Evolutionary conservation across 2,888 invertebrate genomes (phyloP), one percentile per base, ranked within the genome.

Genomic region (Lepetodrilus schrolli): DNA sequence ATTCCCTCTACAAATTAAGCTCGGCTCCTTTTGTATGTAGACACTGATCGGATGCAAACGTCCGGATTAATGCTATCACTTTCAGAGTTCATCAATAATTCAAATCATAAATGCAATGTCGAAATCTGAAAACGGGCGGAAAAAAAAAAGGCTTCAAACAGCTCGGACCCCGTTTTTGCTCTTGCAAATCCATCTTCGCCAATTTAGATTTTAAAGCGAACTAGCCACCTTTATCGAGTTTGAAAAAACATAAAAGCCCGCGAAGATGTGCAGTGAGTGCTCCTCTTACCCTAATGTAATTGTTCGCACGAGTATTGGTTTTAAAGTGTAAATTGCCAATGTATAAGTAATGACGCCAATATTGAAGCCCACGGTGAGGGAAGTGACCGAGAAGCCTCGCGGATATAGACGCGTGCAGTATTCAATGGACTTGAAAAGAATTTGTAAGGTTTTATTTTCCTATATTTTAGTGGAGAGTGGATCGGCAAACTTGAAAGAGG

Each of bases 331-430:
- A 58, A 58, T 58, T 58, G 58, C 21, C 58, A 30, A 58, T 58
- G 58, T 58, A 58, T 58, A 58, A 58, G 58, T 58, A 58, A 58
- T 58, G 58, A 58, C 30, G 30, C 30, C 30, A 58, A n/a, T 58
- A 58, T 58, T 58, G 58, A 7, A 26, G 34, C 7, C 58, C 30
- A 17, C n/a, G 58, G 58, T 4, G 17, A 20, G 5, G 48, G 48
- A 8, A 21, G n/a, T n/a, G n/a, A n/a, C n/a, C n/a, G n/a, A n/a
- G n/a, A n/a, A n/a, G n/a, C n/a, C n/a, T n/a, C n/a, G n/a, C n/a
- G n/a, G n/a, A n/a, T n/a, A n/a, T n/a, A n/a, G n/a, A n/a, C n/a
- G n/a, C n/a, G n/a, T n/a, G n/a, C n/a, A n/a, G n/a, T n/a, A n/a
- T n/a, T n/a, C n/a, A n/a, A n/a, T n/a, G n/a, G n/a, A n/a, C n/a